Percentiles rank a stretch among this genome's conserved stretches.
These are phyloP conservation scores for Rynchops niger DNA, from an alignment of 2,113 vertebrate species.

Conservation along the genomic window DNA sequence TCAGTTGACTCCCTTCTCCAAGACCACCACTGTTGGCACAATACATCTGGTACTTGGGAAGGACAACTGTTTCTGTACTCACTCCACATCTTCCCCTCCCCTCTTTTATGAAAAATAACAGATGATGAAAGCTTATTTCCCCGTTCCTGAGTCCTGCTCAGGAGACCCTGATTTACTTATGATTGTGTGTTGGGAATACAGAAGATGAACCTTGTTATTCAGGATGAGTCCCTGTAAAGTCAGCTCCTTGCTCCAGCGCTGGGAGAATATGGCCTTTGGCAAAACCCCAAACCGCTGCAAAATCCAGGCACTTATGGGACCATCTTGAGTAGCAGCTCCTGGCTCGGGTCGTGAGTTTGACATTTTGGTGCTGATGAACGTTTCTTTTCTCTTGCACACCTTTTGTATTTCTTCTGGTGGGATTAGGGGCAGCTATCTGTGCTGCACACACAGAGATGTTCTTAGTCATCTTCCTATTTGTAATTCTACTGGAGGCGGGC, in stretches of 20 bases:
- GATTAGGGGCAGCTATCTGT: not conserved
- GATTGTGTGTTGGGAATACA: not conserved
- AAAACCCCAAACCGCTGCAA: not conserved
- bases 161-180: not conserved
- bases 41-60: not conserved
- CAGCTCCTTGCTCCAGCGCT: not conserved
- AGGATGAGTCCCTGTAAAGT: not conserved
- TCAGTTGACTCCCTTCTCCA: not conserved
- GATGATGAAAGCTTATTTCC: not conserved
- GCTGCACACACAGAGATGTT: not conserved
- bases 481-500: not conserved
- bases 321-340: not conserved
- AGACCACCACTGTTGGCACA: not conserved
- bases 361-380: not conserved
- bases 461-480: not conserved
- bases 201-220: not conserved
- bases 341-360: not conserved
- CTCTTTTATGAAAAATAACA: not conserved
- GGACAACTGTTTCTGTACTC: not conserved
- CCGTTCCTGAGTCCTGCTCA: not conserved
- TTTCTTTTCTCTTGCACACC: not conserved
- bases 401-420: not conserved
- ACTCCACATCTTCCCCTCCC: not conserved
- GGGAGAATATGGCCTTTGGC: not conserved
- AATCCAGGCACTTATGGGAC: not conserved